These are phyloP conservation scores for Acanthurus tractus DNA, from an alignment of 2,797 vertebrate genomes.

Conservation along the genomic window DNA sequence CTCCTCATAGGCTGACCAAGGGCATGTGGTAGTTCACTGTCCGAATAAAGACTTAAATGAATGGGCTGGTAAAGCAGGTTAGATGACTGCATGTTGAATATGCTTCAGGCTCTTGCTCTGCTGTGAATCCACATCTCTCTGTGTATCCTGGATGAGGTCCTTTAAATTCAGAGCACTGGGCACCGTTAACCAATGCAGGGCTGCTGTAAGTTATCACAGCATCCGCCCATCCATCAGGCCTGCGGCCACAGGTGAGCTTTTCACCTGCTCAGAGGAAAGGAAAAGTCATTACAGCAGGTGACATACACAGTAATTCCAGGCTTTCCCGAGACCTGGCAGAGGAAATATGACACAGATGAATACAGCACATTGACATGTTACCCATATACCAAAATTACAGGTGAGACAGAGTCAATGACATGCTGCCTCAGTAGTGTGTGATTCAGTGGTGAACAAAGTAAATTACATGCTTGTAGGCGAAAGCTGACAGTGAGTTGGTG, in stretches of 20 bases:
- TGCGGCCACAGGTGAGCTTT: constrained; percentile 1
- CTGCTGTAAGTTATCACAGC: constrained; percentile 9
- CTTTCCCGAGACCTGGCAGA: background rate
- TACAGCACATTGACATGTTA: constrained; percentile 19
- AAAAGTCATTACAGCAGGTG: constrained; percentile 27
- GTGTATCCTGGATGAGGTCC: background rate
- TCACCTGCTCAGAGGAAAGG: constrained; percentile 10
- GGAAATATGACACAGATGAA: constrained; percentile 27
- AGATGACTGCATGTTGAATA: background rate
- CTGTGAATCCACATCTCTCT: background rate
- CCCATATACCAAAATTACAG: constrained; percentile 50
- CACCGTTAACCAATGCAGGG: background rate
- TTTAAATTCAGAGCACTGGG: background rate
- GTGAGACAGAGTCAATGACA: constrained; percentile 47
- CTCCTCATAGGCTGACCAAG: background rate
- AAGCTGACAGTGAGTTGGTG: constrained; percentile 20
- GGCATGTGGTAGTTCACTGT: background rate
- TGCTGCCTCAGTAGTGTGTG: constrained; percentile 17
- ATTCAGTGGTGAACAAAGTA: constrained; percentile 6
- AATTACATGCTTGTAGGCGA: constrained; percentile 34
- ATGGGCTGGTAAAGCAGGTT: constrained; percentile 5
- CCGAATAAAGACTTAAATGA: background rate
- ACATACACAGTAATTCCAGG: constrained; percentile 15
- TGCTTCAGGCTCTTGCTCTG: background rate
- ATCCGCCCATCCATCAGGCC: background rate